These are phyloP conservation scores for Microtus montanus DNA, from an alignment of 2,113 vertebrate genomes.

Conservation along the genomic window DNA sequence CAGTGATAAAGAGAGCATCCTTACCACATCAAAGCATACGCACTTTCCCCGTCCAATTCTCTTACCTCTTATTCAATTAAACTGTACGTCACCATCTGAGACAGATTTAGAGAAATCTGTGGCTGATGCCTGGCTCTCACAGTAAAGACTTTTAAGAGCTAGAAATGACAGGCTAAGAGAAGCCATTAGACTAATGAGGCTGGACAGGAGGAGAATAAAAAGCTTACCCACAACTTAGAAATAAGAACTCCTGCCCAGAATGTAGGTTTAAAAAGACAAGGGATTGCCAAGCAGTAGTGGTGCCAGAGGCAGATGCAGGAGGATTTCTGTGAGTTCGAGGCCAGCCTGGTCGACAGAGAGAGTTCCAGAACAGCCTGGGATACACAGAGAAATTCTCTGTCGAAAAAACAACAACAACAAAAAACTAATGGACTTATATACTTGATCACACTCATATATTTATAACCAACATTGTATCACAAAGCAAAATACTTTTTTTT, in stretches of 20 bases:
- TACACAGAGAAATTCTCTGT: neutral
- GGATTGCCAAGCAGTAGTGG: neutral
- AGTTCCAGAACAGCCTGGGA: neutral
- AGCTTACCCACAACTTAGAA: slow-evolving; percentile 14
- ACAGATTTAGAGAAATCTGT: slow-evolving; percentile 41
- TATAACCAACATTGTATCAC: slow-evolving; percentile 1
- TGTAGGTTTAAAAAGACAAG: neutral
- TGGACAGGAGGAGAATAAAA: neutral
- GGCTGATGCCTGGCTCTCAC: slow-evolving; percentile 27
- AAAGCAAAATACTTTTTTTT: neutral
- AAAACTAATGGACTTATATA: neutral
- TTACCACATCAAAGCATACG: slow-evolving; percentile 56
- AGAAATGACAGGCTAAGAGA: slow-evolving; percentile 32
- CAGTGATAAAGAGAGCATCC: slow-evolving; percentile 23
- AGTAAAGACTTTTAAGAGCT: slow-evolving; percentile 42
- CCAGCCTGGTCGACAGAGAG: neutral
- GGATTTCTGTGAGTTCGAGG: neutral
- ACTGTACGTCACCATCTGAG: slow-evolving; percentile 20
- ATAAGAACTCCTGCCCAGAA: slow-evolving; percentile 49
- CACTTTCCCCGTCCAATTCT: neutral
- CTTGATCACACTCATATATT: slow-evolving; percentile 2
- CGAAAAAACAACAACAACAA: neutral
- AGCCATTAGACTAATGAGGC: neutral
- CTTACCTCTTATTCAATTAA: slow-evolving; percentile 50
- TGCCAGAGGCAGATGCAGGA: neutral